Conservation (phyloP, 2,888 invertebrate species). For the Platerodrilus igneus region DNA sequence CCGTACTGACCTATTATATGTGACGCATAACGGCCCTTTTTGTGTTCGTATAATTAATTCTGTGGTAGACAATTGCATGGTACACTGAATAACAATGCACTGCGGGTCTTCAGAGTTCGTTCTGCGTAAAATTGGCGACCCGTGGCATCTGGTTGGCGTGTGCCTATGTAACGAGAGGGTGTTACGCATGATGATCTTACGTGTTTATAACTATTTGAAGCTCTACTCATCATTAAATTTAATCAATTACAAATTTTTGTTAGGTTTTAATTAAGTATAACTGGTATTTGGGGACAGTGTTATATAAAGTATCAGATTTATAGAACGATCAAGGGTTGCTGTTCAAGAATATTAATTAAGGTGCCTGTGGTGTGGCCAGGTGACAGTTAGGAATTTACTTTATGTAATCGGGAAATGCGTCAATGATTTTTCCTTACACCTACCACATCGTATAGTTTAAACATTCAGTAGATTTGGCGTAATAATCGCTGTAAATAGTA, state of each 20-base stretch:
- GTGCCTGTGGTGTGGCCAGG: no score
- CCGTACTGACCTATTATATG: conserved; percentile 21
- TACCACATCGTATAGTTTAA: no score
- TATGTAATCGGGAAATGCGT: no score
- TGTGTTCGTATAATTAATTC: conserved; percentile 29
- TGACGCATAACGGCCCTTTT: conserved; percentile 19
- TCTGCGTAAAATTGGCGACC: conserved; percentile 34
- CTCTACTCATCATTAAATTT: conserved; percentile 12
- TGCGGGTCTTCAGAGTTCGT: conserved; percentile 25
- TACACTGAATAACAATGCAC: conserved; percentile 26
- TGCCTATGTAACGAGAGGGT: conserved; percentile 25
- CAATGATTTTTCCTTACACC: no score
- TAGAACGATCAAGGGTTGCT: no score
- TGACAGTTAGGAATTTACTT: no score
- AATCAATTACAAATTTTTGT: conserved; percentile 17
- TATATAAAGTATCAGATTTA: no score
- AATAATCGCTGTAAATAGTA: no score
- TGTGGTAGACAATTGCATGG: conserved; percentile 29
- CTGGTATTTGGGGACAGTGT: no score
- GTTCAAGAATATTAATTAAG: no score
- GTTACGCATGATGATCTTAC: conserved; percentile 26
- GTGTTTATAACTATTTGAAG: conserved; percentile 16
- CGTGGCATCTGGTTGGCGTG: conserved; percentile 34
- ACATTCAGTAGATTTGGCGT: no score
- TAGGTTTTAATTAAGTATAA: conserved; percentile 4